phyloP scores from a whole-genome alignment of 2,888 invertebrate genomes.

The Acrocera orbiculus region DNA sequence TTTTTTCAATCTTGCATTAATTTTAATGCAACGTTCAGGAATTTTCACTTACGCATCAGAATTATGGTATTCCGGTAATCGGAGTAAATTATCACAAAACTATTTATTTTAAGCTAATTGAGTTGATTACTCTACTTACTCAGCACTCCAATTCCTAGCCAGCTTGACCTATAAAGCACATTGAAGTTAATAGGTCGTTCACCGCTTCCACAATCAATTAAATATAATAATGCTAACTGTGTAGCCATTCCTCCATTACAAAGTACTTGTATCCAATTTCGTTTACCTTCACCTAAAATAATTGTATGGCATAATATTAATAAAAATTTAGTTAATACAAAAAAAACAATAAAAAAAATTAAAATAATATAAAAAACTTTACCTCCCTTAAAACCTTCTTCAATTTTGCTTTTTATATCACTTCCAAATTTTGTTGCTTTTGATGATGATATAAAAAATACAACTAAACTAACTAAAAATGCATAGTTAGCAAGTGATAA shows the following conservation, averaged over 20 bases:
- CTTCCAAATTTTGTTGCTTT: conserved; percentile 62
- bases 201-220: conserved; percentile 60
- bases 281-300: conserved; percentile 51
- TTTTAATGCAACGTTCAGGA: no score
- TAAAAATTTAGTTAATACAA: not conserved
- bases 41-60: no score
- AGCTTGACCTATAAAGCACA: conserved; percentile 57
- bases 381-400: conserved; percentile 68
- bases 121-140: conserved; percentile 31
- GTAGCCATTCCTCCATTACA: conserved; percentile 80
- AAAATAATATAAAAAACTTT: conserved; percentile 5
- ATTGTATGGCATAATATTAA: no score
- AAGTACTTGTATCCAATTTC: conserved; percentile 78
- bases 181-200: conserved; percentile 64
- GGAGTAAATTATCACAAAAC: no score
- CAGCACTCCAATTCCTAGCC: conserved; percentile 62
- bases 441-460: conserved; percentile 66
- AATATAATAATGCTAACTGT: conserved; percentile 55
- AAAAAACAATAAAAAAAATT: not conserved
- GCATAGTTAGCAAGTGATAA: conserved; percentile 61
- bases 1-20: no score
- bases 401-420: conserved; percentile 46
- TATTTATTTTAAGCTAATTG: no score
- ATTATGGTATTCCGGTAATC: no score
- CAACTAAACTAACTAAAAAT: conserved; percentile 51